These are phyloP conservation scores for Ceratina calcarata DNA, from an alignment of 1,140 invertebrate species.

Conservation along the genomic window DNA sequence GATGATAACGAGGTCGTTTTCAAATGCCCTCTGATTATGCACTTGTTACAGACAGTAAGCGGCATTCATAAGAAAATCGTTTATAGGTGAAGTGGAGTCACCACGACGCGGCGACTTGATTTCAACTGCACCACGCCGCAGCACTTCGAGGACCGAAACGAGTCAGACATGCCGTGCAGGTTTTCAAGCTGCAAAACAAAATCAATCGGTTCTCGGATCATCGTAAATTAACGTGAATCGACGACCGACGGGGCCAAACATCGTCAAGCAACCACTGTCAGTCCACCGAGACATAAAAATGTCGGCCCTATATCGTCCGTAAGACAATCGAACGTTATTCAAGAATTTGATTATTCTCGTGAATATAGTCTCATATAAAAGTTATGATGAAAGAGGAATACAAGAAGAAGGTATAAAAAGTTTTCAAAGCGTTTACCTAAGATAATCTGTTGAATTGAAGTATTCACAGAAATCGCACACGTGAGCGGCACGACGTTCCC, in stretches of 20 bases:
- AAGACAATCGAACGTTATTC: conserved; percentile 38
- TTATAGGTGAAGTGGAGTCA: conserved; percentile 38
- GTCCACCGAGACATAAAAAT: conserved; percentile 66
- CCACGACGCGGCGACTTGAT: conserved; percentile 10
- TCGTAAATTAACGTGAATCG: conserved; percentile 69
- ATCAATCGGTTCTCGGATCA: conserved; percentile 69
- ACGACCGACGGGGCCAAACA: conserved; percentile 60
- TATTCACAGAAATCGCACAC: conserved; percentile 29
- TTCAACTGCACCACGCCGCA: not conserved
- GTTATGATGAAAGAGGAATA: not conserved
- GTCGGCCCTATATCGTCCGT: conserved; percentile 56
- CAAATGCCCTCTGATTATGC: conserved; percentile 51
- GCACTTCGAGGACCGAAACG: conserved; percentile 6
- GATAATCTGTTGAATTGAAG: conserved; percentile 12
- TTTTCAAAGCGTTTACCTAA: no score
- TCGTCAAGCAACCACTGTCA: conserved; percentile 56
- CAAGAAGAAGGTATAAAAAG: not conserved
- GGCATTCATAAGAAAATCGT: conserved; percentile 64
- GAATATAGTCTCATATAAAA: no score
- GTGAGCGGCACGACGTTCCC: conserved; percentile 37
- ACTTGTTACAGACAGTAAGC: conserved; percentile 60
- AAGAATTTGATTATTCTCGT: conserved; percentile 19
- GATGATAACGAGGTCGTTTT: conserved; percentile 60
- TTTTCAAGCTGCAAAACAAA: conserved; percentile 42
- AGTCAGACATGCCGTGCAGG: conserved; percentile 15